These are phyloP conservation scores for Drosophila pseudotalamancana DNA, from an alignment of 2,888 invertebrate genomes.

Conservation along the genomic window DNA sequence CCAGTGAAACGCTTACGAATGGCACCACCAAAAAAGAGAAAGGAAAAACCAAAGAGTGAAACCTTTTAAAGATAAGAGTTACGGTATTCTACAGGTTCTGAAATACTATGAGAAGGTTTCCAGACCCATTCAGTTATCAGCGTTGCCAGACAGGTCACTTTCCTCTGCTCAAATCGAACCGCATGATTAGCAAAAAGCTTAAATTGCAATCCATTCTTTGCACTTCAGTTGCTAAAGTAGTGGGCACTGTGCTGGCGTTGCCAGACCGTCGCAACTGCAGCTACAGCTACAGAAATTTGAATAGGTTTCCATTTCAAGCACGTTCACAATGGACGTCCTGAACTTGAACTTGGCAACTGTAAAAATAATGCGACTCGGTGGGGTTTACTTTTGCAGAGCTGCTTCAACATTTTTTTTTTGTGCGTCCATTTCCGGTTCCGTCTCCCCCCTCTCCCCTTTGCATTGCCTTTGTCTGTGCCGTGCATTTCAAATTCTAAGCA, in stretches of 20 bases:
- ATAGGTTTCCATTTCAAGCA: conserved; percentile 60
- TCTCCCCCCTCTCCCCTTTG: not conserved
- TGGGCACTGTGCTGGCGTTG: not conserved
- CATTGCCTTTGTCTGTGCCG: conserved; percentile 47
- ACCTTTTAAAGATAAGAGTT: not conserved
- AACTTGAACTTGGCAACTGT: conserved; percentile 74
- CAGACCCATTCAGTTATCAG: too few species aligned
- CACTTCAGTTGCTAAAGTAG: not conserved
- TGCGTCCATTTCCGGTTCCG: conserved; percentile 29
- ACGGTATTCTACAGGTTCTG: too few species aligned
- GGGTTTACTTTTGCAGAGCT: conserved; percentile 30
- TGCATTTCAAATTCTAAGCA: conserved; percentile 79
- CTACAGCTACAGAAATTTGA: not conserved
- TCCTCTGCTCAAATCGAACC: not conserved
- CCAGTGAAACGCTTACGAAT: not conserved
- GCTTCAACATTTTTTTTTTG: conserved; percentile 16
- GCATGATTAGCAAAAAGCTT: not conserved
- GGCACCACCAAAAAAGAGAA: too few species aligned
- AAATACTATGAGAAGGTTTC: too few species aligned
- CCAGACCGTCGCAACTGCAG: not conserved
- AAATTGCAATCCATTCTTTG: not conserved
- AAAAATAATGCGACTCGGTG: conserved; percentile 36
- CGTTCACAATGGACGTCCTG: conserved; percentile 46
- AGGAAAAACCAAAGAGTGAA: not conserved
- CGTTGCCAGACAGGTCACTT: not conserved